Evolutionary conservation across 1,140 invertebrate genomes (phyloP).

Genomic region (Lysiphlebus fabarum): DNA sequence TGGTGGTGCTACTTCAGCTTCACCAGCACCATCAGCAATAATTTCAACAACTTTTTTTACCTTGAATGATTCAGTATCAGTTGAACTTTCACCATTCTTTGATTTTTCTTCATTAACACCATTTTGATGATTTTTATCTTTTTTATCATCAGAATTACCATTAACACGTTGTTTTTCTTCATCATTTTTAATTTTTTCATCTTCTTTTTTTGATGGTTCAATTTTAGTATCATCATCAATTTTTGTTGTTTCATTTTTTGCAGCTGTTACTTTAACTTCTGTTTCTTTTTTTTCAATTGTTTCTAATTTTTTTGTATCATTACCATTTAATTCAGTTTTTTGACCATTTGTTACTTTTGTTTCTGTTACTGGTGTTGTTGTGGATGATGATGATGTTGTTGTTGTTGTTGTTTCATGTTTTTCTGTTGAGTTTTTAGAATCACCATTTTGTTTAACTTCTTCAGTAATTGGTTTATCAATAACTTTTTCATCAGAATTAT

Average conservation of each 20-base stretch:
- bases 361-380: slow-evolving; percentile 14
- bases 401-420: slow-evolving; percentile 6
- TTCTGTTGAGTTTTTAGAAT: not conserved
- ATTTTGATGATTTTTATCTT: slow-evolving; percentile 39
- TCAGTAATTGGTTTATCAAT: slow-evolving; percentile 27
- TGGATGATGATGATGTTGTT: too few relatives aligned
- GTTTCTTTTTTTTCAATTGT: slow-evolving; percentile 10
- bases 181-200: slow-evolving; percentile 25
- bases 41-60: slow-evolving; percentile 49
- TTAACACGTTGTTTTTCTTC: slow-evolving; percentile 27
- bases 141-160: slow-evolving; percentile 16
- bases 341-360: slow-evolving; percentile 8
- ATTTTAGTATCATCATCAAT: slow-evolving; percentile 14
- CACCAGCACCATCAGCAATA: slow-evolving; percentile 44
- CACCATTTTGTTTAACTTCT: slow-evolving; percentile 22
- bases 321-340: not conserved
- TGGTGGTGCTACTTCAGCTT: slow-evolving; percentile 48
- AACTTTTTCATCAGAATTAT: slow-evolving; percentile 15
- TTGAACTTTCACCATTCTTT: slow-evolving; percentile 44
- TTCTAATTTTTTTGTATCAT: slow-evolving; percentile 19
- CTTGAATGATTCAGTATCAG: slow-evolving; percentile 45
- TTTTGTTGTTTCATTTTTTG: slow-evolving; percentile 11
- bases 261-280: not conserved
- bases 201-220: slow-evolving; percentile 9
- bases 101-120: slow-evolving; percentile 38